These are phyloP conservation scores for Drosophila ficusphila DNA, from an alignment of 1,140 invertebrate genomes.

Conservation along the genomic window DNA sequence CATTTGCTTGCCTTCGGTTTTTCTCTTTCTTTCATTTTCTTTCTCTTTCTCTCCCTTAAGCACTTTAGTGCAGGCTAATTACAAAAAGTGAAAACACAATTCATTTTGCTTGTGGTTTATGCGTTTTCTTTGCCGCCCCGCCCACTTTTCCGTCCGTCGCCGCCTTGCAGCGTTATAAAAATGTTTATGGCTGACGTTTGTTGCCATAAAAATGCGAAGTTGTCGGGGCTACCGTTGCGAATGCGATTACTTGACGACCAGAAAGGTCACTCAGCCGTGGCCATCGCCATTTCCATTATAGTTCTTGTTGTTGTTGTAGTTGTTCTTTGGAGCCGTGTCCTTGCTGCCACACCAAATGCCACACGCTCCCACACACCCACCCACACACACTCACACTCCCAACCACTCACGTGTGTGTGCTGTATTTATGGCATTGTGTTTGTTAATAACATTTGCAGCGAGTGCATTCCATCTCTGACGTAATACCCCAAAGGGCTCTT, in stretches of 20 bases:
- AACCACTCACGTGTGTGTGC: neutral
- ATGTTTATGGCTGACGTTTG: slow-evolving; percentile 73
- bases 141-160: neutral
- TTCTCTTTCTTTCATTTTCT: neutral
- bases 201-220: slow-evolving; percentile 66
- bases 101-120: slow-evolving; percentile 76
- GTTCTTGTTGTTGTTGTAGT: slow-evolving; percentile 14
- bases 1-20: neutral
- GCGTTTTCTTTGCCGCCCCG: slow-evolving; percentile 38
- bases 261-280: slow-evolving; percentile 62
- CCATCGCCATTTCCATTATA: slow-evolving; percentile 1
- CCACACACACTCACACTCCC: neutral
- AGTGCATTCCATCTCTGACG: slow-evolving; percentile 65
- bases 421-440: slow-evolving; percentile 62
- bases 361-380: too few relatives aligned
- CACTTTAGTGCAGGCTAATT: slow-evolving; percentile 66
- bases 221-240: slow-evolving; percentile 63
- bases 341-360: slow-evolving; percentile 17
- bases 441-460: slow-evolving; percentile 69
- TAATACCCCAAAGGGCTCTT: slow-evolving; percentile 30
- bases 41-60: neutral
- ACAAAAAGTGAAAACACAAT: slow-evolving; percentile 79
- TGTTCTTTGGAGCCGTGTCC: slow-evolving; percentile 28
- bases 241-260: slow-evolving; percentile 59
- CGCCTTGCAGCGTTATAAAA: slow-evolving; percentile 66